Evolutionary conservation across 2,113 vertebrate species (phyloP).

Genomic region (Nycticorax nycticorax): DNA sequence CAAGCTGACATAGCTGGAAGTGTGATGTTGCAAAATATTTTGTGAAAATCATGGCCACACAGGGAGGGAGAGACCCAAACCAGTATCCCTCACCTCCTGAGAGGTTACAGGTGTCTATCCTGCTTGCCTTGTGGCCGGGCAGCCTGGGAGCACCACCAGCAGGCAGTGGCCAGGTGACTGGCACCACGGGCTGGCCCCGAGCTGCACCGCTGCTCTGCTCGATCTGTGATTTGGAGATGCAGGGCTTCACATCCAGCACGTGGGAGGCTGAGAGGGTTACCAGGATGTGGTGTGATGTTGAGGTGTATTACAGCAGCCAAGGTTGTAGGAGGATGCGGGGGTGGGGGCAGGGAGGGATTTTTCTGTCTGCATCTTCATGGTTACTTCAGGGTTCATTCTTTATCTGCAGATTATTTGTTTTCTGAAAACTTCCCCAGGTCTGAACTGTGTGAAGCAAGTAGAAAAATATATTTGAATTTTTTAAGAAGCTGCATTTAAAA

Average conservation of each 20-base stretch:
- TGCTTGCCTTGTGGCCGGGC: neutral
- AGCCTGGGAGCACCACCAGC: neutral
- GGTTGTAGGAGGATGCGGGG: neutral
- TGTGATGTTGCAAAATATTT: neutral
- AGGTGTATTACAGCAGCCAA: neutral
- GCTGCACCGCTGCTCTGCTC: neutral
- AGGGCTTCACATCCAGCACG: neutral
- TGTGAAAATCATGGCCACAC: accelerated
- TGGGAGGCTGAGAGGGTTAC: too few relatives aligned
- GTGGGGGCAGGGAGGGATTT: neutral
- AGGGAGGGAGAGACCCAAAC: neutral
- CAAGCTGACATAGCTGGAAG: neutral
- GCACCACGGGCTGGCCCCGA: neutral
- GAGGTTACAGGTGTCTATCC: neutral
- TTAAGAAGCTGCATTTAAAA: neutral
- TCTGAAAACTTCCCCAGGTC: neutral
- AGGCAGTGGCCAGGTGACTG: neutral
- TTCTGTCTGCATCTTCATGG: neutral
- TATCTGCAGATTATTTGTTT: neutral
- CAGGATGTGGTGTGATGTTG: neutral
- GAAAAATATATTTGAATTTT: neutral
- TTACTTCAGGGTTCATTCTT: neutral
- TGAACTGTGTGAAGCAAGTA: neutral
- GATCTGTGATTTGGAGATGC: neutral
- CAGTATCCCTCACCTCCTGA: neutral